Evolutionary conservation across 2,888 invertebrate species (phyloP).

Genomic region (Aelia acuminata): DNA sequence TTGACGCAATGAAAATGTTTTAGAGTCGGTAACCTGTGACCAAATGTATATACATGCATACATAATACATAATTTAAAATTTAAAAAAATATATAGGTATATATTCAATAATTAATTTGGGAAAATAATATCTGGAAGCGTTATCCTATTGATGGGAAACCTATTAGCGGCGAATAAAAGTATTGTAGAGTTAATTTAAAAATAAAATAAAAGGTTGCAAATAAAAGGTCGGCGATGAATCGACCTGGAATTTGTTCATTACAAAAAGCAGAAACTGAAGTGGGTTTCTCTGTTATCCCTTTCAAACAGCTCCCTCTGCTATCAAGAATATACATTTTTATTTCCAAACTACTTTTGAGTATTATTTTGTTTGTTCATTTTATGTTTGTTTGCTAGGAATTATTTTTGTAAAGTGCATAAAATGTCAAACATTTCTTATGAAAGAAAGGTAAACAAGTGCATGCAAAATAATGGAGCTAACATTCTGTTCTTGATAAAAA

Average conservation of each 20-base stretch:
- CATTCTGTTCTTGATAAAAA: too few relatives aligned
- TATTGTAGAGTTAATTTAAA: not conserved
- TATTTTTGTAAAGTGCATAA: too few relatives aligned
- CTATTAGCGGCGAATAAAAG: not conserved
- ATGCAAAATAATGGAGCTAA: too few relatives aligned
- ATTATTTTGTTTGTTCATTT: too few relatives aligned
- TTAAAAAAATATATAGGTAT: too few relatives aligned
- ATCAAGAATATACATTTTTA: not conserved
- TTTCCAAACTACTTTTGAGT: not conserved
- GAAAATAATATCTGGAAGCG: not conserved
- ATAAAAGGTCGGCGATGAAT: not conserved
- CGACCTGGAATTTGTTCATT: not conserved
- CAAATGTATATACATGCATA: too few relatives aligned
- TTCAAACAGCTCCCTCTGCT: not conserved
- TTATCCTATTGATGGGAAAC: not conserved
- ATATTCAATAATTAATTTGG: not conserved
- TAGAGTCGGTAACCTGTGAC: too few relatives aligned
- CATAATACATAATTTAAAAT: too few relatives aligned
- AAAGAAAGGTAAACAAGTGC: too few relatives aligned
- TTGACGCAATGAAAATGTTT: too few relatives aligned
- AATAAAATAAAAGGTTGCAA: not conserved
- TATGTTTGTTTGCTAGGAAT: too few relatives aligned
- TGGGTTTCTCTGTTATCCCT: conserved; percentile 17
- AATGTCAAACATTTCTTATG: too few relatives aligned
- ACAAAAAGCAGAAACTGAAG: conserved; percentile 23